Conservation (phyloP, 1,140 invertebrate genomes). For the Hycleus phaleratus region DNA sequence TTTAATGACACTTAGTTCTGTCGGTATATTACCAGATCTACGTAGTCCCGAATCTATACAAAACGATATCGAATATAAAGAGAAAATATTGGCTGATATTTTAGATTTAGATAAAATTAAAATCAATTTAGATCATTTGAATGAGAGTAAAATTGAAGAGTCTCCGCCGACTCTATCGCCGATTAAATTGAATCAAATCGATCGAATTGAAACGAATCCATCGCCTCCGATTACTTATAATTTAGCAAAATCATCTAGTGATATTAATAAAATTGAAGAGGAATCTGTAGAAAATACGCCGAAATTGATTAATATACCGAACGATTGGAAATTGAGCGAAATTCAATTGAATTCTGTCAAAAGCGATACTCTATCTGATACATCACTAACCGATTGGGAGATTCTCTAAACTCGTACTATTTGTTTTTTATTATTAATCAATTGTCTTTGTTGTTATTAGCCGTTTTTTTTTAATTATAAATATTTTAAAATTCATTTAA, state of each 20-base stretch:
- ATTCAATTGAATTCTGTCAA: conserved; percentile 20
- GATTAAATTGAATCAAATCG: no score
- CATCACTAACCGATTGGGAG: conserved; percentile 34
- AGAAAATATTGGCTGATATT: conserved; percentile 46
- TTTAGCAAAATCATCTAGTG: neutral
- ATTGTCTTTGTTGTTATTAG: neutral
- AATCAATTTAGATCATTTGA: conserved; percentile 21
- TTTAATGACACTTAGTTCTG: conserved; percentile 41
- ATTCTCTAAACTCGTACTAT: conserved; percentile 16
- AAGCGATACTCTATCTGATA: conserved; percentile 20
- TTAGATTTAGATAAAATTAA: conserved; percentile 43
- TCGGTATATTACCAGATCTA: conserved; percentile 40
- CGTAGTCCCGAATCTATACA: conserved; percentile 47
- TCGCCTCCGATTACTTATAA: neutral
- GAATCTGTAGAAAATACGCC: no score
- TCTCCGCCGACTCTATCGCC: neutral
- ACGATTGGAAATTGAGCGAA: conserved; percentile 30
- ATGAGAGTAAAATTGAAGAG: neutral
- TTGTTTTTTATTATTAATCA: no score
- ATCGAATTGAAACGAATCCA: neutral
- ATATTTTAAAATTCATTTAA: conserved; percentile 1
- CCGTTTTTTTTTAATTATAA: neutral
- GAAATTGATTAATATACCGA: conserved; percentile 26
- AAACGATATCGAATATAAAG: conserved; percentile 48
- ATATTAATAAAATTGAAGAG: neutral